A percentile compares a stretch with the other conserved stretches of the same genome.
These are phyloP conservation scores for Pheosia gnoma DNA, from an alignment of 2,888 invertebrate genomes.

Conservation along the genomic window DNA sequence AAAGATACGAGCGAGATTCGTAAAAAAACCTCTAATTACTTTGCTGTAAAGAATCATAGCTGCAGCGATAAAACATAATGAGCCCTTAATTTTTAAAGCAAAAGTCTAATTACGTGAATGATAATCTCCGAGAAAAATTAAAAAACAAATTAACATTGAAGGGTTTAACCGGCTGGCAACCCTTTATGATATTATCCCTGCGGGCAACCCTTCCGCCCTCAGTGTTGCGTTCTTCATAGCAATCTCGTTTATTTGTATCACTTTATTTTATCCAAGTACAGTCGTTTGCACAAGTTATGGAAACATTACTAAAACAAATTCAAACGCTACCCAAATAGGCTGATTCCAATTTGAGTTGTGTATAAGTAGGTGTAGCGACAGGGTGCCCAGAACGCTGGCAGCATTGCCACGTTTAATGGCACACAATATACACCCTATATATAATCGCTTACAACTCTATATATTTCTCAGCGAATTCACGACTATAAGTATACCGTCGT, in stretches of 20 bases:
- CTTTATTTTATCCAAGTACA: conserved; percentile 28
- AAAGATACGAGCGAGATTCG: too few species aligned
- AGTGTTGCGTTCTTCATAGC: conserved; percentile 42
- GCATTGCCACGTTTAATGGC: too few species aligned
- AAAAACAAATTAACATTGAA: conserved; percentile 76
- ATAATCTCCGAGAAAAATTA: conserved; percentile 68
- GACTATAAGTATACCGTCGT: too few species aligned
- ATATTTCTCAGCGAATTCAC: too few species aligned
- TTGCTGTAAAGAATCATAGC: conserved; percentile 5
- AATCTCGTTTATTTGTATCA: conserved; percentile 45
- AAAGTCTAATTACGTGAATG: conserved; percentile 49
- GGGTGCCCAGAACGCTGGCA: too few species aligned
- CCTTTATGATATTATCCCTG: conserved; percentile 73
- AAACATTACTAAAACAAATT: neutral
- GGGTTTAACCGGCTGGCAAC: conserved; percentile 64
- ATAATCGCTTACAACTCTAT: too few species aligned
- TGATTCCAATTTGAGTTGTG: too few species aligned
- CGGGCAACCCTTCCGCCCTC: conserved; percentile 54
- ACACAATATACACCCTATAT: too few species aligned
- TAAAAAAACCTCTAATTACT: neutral
- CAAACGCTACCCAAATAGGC: neutral
- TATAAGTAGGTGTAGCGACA: too few species aligned
- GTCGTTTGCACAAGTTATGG: conserved; percentile 10
- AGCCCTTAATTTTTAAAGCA: conserved; percentile 37
- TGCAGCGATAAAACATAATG: conserved; percentile 42